phyloP scores from a whole-genome alignment of 2,113 vertebrate genomes.

The Myiozetetes cayanensis region DNA sequence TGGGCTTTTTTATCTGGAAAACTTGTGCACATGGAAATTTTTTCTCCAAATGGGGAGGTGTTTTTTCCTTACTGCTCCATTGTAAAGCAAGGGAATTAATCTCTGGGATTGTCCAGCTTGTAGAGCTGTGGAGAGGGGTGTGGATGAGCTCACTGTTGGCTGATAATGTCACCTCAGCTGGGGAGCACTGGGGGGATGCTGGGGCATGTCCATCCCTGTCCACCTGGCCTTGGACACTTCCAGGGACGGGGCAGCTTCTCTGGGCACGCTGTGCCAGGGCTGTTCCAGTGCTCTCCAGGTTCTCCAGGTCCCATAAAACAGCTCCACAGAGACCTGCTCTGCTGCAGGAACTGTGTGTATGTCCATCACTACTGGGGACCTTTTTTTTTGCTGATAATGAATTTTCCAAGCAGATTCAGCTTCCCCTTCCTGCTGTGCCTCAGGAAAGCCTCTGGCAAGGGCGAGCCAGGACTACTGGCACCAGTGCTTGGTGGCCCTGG shows the following conservation, averaged over 20 bases:
- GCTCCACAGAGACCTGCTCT: neutral
- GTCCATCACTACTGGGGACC: fast-evolving
- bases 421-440: neutral
- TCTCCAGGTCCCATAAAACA: too few species aligned
- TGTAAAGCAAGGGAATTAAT: neutral
- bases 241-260: neutral
- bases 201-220: neutral
- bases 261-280: neutral
- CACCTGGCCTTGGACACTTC: neutral
- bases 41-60: neutral
- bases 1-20: neutral
- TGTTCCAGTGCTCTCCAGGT: too few species aligned
- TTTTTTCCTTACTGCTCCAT: neutral
- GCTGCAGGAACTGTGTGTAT: neutral
- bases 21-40: neutral
- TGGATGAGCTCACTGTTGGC: neutral
- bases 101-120: fast-evolving
- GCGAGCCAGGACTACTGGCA: neutral
- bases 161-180: neutral
- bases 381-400: too few species aligned
- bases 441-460: neutral
- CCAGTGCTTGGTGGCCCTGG: neutral
- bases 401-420: neutral
- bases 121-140: neutral
- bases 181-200: fast-evolving